Percentiles rank a stretch among this genome's conserved stretches.
Evolutionary conservation across 2,797 vertebrate species (phyloP).

Genomic region (Microctenopoma lineatum): DNA sequence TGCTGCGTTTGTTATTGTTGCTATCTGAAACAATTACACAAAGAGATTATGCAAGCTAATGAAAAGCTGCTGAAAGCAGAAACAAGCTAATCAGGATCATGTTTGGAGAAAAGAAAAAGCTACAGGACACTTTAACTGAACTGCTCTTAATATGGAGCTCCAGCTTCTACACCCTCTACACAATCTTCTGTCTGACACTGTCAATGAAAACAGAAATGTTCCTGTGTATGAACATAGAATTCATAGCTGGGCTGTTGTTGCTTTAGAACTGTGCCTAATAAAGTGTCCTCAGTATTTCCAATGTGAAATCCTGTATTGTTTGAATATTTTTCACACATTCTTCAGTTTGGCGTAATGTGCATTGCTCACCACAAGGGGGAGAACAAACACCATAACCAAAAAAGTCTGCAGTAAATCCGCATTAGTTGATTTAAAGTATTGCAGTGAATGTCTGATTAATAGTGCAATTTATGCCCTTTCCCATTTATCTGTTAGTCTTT

Average conservation of each 20-base stretch:
- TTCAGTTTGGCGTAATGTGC: conserved; percentile 47
- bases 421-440: not conserved
- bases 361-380: conserved; percentile 58
- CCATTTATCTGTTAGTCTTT: not conserved
- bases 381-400: conserved; percentile 29
- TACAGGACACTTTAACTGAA: no score
- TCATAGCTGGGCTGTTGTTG: not conserved
- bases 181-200: no score
- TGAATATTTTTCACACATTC: no score
- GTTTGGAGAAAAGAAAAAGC: no score
- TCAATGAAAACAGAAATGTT: no score
- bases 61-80: not conserved
- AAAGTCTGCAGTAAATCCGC: not conserved
- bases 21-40: conserved; percentile 3
- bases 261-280: not conserved
- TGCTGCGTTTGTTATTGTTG: conserved; percentile 1
- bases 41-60: conserved; percentile 3
- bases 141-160: no score
- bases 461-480: not conserved
- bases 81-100: not conserved
- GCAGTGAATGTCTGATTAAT: not conserved
- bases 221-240: no score
- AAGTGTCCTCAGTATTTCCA: no score
- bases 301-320: no score
- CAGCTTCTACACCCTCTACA: no score